Evolutionary conservation across 2,888 invertebrate genomes (phyloP).

Genomic region (Alviniconcha strummeri): DNA sequence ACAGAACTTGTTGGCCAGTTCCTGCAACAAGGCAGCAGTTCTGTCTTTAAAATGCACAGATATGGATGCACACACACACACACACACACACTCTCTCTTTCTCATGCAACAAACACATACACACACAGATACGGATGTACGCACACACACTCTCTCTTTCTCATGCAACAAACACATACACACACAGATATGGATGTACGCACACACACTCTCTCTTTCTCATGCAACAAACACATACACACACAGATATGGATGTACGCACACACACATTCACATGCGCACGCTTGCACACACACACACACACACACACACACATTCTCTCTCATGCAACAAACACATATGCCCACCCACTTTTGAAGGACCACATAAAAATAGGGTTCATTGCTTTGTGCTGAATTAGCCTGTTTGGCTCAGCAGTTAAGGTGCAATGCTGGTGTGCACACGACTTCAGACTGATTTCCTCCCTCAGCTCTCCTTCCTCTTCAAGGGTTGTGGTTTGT

Average conservation of each 20-base stretch:
- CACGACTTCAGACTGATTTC: too few species aligned
- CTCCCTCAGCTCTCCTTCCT: too few species aligned
- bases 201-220: neutral
- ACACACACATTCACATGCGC: neutral
- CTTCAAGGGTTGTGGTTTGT: too few species aligned
- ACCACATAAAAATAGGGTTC: neutral
- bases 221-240: too few species aligned
- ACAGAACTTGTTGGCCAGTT: conserved; percentile 86
- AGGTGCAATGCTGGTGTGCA: too few species aligned
- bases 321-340: neutral
- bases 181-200: neutral
- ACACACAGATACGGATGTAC: neutral
- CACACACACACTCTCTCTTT: too few species aligned
- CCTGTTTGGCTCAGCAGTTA: too few species aligned
- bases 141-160: neutral
- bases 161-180: too few species aligned
- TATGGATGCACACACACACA: neutral
- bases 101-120: too few species aligned
- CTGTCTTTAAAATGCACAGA: neutral
- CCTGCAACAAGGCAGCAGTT: conserved; percentile 68
- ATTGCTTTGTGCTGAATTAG: too few species aligned
- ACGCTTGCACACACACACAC: neutral
- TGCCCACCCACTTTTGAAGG: neutral
- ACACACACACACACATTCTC: neutral
- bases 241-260: neutral